Conservation (phyloP, 1,140 invertebrate species). For the Pteromalus puparum region DNA sequence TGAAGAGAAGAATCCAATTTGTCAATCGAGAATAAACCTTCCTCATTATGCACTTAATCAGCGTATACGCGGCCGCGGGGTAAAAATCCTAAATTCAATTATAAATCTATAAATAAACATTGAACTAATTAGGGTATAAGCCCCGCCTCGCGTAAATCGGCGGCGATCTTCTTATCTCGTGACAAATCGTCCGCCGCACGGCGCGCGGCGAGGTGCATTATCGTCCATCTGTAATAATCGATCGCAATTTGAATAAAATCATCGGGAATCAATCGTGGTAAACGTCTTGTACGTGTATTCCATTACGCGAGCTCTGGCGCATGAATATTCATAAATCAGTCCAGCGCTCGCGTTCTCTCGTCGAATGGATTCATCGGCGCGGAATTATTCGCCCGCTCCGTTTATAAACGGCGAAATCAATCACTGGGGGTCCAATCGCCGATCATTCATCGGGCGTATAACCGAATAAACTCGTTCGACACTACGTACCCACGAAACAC, state of each 20-base stretch:
- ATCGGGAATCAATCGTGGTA: conserved; percentile 2
- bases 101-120: neutral
- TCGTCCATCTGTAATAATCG: neutral
- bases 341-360: neutral
- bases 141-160: neutral
- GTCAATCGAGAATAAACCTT: too few species aligned
- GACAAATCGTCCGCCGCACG: neutral
- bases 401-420: conserved; percentile 1
- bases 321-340: conserved; percentile 29
- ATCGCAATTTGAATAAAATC: conserved; percentile 20
- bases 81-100: neutral
- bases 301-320: neutral
- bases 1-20: too few species aligned
- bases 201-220: neutral
- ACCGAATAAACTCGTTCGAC: neutral
- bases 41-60: neutral
- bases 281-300: neutral
- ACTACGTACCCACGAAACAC: neutral
- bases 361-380: neutral
- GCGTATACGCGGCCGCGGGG: too few species aligned
- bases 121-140: neutral
- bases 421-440: neutral
- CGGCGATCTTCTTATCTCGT: neutral
- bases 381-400: neutral
- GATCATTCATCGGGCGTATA: conserved; percentile 14